Evolutionary conservation across 2,888 invertebrate genomes (phyloP), one percentile per base, ranked within the genome.

Genomic region (Oscheius sp.): DNA sequence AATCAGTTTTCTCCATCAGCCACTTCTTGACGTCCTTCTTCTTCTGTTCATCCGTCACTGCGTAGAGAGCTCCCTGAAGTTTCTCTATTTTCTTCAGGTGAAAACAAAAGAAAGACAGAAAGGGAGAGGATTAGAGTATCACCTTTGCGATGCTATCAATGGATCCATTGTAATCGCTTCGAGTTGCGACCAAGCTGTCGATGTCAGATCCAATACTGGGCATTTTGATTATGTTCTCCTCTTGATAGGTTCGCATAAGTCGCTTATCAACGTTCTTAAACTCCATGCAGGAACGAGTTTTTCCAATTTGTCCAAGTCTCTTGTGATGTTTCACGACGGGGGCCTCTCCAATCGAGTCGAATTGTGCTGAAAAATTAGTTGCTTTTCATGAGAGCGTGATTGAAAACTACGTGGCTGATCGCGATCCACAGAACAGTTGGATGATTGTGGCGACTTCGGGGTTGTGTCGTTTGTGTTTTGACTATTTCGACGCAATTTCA

Each of bases 191-290:
- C n/a, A 45, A 25, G 17, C 61, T 67, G 31, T 73, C 78, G 20
- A 73, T 71, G 53, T 78, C 78, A 2, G 78, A 78, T 15, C 75
- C 78, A 46, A 78, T 75, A 57, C 78, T 73, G 48, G 78, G 78
- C 78, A 78, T 78, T 39, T 74, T 74, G 25, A 78, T 42, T 34
- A 78, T 73, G 65, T 78, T 75, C 3, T 75, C 74, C 34, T 78
- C 78, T 45, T 75, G 75, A 61, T 71, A 78, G 17, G 78, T 78
- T 8, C 72, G 52, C 17, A 78, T 71, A 25, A 74, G 68, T 2
- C 75, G 72, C 66, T 75, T 78, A 53, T 78, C 75, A 0, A 50
- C 29, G 6, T 71, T 67, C 33, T 77, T 77, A 12, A 78, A 66
- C 12, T 78, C 78, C 37, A 72, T 70, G 31, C 74, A 74, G 0